Evolutionary conservation across 2,888 invertebrate species (phyloP).

Genomic region (Ophioninae sp.): DNA sequence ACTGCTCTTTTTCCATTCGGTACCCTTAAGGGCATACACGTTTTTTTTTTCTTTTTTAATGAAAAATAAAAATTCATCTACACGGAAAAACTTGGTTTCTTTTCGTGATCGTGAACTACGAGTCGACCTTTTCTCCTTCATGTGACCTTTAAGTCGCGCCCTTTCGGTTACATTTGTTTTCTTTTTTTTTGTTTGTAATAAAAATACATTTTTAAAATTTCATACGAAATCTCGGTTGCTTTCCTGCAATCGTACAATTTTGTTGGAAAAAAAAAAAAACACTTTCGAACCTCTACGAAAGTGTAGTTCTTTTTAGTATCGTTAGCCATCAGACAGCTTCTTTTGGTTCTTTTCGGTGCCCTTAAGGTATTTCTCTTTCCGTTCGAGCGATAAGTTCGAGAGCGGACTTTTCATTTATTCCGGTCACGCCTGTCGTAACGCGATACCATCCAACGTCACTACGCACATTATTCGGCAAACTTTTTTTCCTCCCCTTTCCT

Average conservation of each 20-base stretch:
- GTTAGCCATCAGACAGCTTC: not conserved
- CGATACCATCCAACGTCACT: conserved; percentile 53
- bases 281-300: no score
- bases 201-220: not conserved
- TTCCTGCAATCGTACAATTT: not conserved
- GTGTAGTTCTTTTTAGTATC: not conserved
- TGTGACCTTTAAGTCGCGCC: no score
- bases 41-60: no score
- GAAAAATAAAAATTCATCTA: no score
- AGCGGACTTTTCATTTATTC: conserved; percentile 59
- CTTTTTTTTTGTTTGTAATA: no score
- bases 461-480: conserved; percentile 64
- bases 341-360: conserved; percentile 3
- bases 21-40: no score
- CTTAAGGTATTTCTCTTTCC: conserved; percentile 28
- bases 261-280: no score
- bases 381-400: conserved; percentile 32
- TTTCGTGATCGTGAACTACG: no score
- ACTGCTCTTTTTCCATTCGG: no score
- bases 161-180: not conserved
- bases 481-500: conserved; percentile 31
- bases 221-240: not conserved
- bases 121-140: no score
- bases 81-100: no score
- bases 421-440: conserved; percentile 64